Base-by-base conservation (phyloP, 2,888 invertebrate genomes). In the Dasysyrphus albostriatus region DNA sequence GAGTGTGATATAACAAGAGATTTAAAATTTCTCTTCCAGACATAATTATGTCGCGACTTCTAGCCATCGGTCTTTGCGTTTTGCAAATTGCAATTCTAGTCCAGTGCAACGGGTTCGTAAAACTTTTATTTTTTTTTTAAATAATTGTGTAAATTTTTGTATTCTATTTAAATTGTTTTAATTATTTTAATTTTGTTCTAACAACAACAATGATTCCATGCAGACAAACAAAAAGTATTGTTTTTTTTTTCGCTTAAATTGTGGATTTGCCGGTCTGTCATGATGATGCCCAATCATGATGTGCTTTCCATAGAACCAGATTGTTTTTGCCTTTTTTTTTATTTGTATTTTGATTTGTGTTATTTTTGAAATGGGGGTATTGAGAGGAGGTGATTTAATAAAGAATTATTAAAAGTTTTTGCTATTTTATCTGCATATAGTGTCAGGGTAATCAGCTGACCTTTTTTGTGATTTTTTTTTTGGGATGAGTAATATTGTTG, bases 41-140 rank as follows among this genome's bases (percentile, higher is more conserved):
- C 63, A 59, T 34, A 24, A 24, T 73, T 29, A 85, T 85, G 85
- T 85, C 85, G 85, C 82, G 85, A 37, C 19, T 69, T 69, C n/a
- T 85, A 37, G 42, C 74, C 16, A 24, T 78, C 56, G 73, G 82
- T 29, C 34, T 78, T 70, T 85, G 85, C 74, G 37, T 85, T 74
- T 78, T 85, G 85, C 85, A 85, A 73, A 74, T 82, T 51, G 77
- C 77, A 24, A 58, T 85, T 44, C 44, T 85, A 10, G 85, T 82
- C 69, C 85, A 85, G 47, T 85, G 82, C 69, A 82, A 39, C 74
- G 85, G 85, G 85, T 85, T 82, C 74, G 85, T 85, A 47, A 47
- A 16, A 10, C 32, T 9, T n/a, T 29, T 56, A 19, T 34, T 37
- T 19, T 7, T n/a, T 14, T 37, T 42, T 12, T 42, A 10, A 44